Evolutionary conservation across 2,888 invertebrate genomes (phyloP).

Genomic region (Leucoma salicis): DNA sequence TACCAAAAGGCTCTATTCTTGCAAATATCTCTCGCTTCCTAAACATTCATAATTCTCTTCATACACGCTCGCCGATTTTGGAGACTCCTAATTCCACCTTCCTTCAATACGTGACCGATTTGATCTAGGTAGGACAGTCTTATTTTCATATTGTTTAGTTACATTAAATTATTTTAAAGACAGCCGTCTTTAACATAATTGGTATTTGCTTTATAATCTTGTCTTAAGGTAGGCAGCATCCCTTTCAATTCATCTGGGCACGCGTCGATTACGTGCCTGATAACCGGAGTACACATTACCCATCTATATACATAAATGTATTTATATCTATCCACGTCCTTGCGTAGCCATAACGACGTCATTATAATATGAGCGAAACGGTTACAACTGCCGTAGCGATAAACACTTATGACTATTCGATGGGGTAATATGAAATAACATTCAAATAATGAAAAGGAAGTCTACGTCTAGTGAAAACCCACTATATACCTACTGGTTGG

Average conservation of each 20-base stretch:
- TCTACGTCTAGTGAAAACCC: not conserved
- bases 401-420: slow-evolving; percentile 38
- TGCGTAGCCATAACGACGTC: slow-evolving; percentile 43
- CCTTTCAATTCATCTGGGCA: slow-evolving; percentile 57
- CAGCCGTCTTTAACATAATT: too few species aligned
- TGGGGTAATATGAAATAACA: slow-evolving; percentile 16
- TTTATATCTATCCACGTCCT: slow-evolving; percentile 36
- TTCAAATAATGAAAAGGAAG: slow-evolving; percentile 11
- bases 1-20: too few species aligned
- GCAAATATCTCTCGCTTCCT: too few species aligned
- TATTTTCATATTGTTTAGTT: too few species aligned
- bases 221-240: slow-evolving; percentile 31
- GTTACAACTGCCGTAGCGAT: slow-evolving; percentile 39
- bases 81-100: too few species aligned
- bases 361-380: slow-evolving; percentile 45
- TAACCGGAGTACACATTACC: slow-evolving; percentile 46
- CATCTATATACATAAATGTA: slow-evolving; percentile 50
- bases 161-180: too few species aligned
- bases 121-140: too few species aligned
- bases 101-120: too few species aligned
- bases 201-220: slow-evolving; percentile 28
- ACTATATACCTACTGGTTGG: slow-evolving; percentile 11
- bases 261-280: slow-evolving; percentile 55
- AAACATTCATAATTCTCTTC: too few species aligned
- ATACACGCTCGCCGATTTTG: too few species aligned